A percentile compares a stretch with the other conserved stretches of the same genome.
These are phyloP conservation scores for Philopedon plagiatum DNA, from an alignment of 2,888 invertebrate species.

Conservation along the genomic window DNA sequence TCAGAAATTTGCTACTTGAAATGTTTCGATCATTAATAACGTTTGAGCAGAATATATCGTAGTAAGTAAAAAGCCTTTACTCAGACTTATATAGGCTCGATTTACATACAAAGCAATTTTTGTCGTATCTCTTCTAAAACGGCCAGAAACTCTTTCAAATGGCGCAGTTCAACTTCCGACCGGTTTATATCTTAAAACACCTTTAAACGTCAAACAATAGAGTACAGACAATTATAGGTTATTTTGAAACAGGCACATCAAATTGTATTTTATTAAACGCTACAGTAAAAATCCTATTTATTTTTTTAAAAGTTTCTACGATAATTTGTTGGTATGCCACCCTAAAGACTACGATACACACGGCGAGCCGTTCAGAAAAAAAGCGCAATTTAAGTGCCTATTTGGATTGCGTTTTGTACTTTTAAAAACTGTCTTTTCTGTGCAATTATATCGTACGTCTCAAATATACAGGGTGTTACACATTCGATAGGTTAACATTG, in stretches of 20 bases:
- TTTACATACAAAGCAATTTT: too few species aligned
- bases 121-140: background rate
- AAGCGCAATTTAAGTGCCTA: constrained; percentile 2
- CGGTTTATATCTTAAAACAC: constrained; percentile 28
- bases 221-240: constrained; percentile 59
- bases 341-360: constrained; percentile 23
- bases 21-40: too few species aligned
- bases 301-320: constrained; percentile 37
- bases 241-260: constrained; percentile 63
- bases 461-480: too few species aligned
- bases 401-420: constrained; percentile 16
- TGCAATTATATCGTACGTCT: background rate
- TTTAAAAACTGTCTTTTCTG: constrained; percentile 28
- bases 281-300: constrained; percentile 50
- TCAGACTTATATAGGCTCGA: too few species aligned
- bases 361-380: background rate
- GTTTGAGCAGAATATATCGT: too few species aligned
- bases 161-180: constrained; percentile 7
- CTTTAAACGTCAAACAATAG: constrained; percentile 61
- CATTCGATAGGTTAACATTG: too few species aligned
- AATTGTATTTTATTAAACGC: constrained; percentile 54
- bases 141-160: background rate
- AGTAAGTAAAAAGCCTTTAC: too few species aligned
- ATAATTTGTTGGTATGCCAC: constrained; percentile 42
- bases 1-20: too few species aligned